Conservation (phyloP, 1,140 invertebrate genomes). For the Euborellia annulipes region DNA sequence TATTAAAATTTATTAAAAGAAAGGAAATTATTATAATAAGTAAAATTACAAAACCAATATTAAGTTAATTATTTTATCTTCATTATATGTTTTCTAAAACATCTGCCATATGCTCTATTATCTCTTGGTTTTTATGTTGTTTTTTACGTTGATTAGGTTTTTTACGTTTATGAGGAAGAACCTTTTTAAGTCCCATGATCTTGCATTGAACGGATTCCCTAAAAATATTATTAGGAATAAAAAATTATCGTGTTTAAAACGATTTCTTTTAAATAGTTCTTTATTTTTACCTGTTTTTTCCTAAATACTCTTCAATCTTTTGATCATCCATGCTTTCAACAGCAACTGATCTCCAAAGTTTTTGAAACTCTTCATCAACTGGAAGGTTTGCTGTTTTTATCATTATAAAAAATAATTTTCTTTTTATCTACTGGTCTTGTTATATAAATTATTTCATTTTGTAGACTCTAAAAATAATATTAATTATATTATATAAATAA, state of each 20-base stretch:
- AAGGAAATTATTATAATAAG: too few species aligned
- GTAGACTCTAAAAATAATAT: slow-evolving; percentile 35
- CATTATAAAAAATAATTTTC: slow-evolving; percentile 95
- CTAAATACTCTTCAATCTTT: slow-evolving; percentile 97
- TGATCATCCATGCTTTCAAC: slow-evolving; percentile 96
- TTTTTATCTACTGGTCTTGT: slow-evolving; percentile 87
- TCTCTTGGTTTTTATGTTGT: slow-evolving; percentile 63
- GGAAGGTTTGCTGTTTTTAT: slow-evolving; percentile 69
- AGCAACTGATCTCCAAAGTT: slow-evolving; percentile 84
- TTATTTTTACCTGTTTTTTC: slow-evolving; percentile 65
- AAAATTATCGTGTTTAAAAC: not conserved
- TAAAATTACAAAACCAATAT: too few species aligned
- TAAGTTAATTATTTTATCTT: slow-evolving; percentile 34
- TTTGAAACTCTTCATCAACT: slow-evolving; percentile 91
- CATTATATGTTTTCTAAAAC: slow-evolving; percentile 66
- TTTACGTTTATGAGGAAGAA: slow-evolving; percentile 51
- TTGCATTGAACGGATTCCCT: slow-evolving; percentile 66
- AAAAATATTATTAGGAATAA: slow-evolving; percentile 2
- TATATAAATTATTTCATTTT: slow-evolving; percentile 72
- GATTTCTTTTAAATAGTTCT: not conserved
- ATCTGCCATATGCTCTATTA: slow-evolving; percentile 72
- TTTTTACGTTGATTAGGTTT: slow-evolving; percentile 53
- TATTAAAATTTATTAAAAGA: too few species aligned
- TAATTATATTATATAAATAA: slow-evolving; percentile 1
- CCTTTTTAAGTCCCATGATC: slow-evolving; percentile 64